Evolutionary conservation across 23 tunicate genomes (phyloP), one percentile per base, ranked within the genome.

Genomic region (Ciona savignyi): DNA sequence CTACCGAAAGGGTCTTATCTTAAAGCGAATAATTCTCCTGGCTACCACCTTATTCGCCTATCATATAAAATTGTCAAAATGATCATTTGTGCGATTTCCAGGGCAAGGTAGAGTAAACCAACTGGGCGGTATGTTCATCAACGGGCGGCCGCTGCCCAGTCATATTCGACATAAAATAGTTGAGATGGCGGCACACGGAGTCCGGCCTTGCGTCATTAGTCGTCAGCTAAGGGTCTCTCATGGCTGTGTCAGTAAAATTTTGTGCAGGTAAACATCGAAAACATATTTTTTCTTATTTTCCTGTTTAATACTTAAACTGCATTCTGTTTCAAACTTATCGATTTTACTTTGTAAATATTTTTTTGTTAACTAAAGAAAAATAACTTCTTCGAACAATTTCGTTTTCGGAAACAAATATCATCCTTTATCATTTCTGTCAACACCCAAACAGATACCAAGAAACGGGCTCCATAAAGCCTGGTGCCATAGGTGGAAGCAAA

Each of bases 61-160:
- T n/a, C n/a, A n/a, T n/a, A n/a, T n/a, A n/a, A n/a, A n/a, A n/a
- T n/a, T n/a, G n/a, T n/a, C n/a, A n/a, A n/a, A n/a, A n/a, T n/a
- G n/a, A n/a, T n/a, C n/a, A n/a, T n/a, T n/a, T n/a, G n/a, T n/a
- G n/a, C n/a, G n/a, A n/a, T 77, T 74, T 49, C 1, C 75, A 83
- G 99, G 99, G n/a, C 99, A 94, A 83, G 99, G 99, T 1, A 72
- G 99, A 1, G 95, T 94, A 0, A 94, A 94, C 76, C 99, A 94
- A 73, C 90, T 94, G 2, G 99, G 99, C 2, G 99, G 99, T 20
- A 88, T 94, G 76, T 94, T 94, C 60, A 94, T 94, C 78, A 94
- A 94, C 67, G 99, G 99, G 2, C 86, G 99, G 6, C 99, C 99
- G 24, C 90, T 94, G 1, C 99, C 99, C 35, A 94, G 78, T 34